Percentiles rank a stretch among this genome's conserved stretches.
Evolutionary conservation across 2,888 invertebrate species (phyloP).

Genomic region (Amiota mariae): DNA sequence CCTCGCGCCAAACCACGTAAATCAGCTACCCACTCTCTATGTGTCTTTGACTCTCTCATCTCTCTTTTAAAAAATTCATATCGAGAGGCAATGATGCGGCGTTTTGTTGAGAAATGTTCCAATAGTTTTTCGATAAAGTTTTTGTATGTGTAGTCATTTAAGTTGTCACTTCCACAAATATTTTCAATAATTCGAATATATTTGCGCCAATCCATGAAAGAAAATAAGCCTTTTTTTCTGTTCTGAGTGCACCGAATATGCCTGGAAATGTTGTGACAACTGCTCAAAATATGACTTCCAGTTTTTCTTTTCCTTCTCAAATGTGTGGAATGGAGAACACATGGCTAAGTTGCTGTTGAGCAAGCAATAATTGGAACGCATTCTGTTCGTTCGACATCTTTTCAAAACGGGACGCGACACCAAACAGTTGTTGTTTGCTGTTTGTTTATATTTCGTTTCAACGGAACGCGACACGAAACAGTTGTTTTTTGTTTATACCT

Average conservation of each 20-base stretch:
- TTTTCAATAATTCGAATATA: no score
- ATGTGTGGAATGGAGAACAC: no score
- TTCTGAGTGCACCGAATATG: not conserved
- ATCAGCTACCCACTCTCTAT: not conserved
- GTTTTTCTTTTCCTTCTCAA: not conserved
- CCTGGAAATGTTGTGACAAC: not conserved
- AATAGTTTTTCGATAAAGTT: not conserved
- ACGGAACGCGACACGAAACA: not conserved
- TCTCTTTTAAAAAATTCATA: conserved; percentile 30
- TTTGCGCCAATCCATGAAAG: no score
- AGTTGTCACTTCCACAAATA: not conserved
- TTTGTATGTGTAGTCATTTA: not conserved
- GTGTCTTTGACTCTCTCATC: not conserved
- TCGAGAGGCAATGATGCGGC: conserved; percentile 19
- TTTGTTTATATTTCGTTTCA: no score
- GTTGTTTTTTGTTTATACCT: no score
- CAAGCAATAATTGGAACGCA: no score
- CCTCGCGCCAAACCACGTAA: not conserved
- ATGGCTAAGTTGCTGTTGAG: no score
- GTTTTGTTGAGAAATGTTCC: not conserved
- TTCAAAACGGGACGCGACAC: not conserved
- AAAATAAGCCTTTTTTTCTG: not conserved
- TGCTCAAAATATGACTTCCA: not conserved
- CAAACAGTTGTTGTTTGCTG: not conserved
- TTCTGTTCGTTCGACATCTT: no score